Conservation (phyloP, 2,888 invertebrate species). For the Carpatolechia fugitivella region DNA sequence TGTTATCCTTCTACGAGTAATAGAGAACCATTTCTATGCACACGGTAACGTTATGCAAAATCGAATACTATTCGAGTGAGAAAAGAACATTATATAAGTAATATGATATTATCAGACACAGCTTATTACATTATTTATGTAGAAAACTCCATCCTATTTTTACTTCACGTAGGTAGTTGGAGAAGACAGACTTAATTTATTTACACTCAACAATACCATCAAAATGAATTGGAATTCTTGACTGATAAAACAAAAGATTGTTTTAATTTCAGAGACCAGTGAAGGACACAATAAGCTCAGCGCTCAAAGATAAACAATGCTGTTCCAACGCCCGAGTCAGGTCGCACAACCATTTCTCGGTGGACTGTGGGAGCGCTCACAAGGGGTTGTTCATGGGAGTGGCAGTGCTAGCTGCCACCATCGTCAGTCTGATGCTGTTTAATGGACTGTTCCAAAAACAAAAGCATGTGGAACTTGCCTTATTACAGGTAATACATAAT, state of each 20-base stretch:
- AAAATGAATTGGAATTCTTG: not conserved
- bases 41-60: too few relatives aligned
- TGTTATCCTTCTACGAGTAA: too few relatives aligned
- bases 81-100: too few relatives aligned
- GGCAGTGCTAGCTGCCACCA: constrained; percentile 83
- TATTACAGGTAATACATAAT: constrained; percentile 75
- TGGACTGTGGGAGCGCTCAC: constrained; percentile 87
- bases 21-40: too few relatives aligned
- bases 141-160: too few relatives aligned
- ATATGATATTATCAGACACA: too few relatives aligned
- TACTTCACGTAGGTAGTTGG: not conserved
- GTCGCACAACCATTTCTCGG: constrained; percentile 79
- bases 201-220: not conserved
- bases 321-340: constrained; percentile 45
- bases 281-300: constrained; percentile 27
- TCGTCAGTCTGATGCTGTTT: constrained; percentile 85
- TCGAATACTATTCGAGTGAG: too few relatives aligned
- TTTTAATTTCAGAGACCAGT: constrained; percentile 39
- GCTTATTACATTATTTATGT: too few relatives aligned
- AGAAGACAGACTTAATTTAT: not conserved
- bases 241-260: not conserved
- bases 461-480: constrained; percentile 78
- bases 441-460: constrained; percentile 81
- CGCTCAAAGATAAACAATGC: constrained; percentile 37
- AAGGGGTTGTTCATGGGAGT: constrained; percentile 83